Evolutionary conservation across 2,797 vertebrate species (phyloP), one percentile per base, ranked within the genome.

Genomic region (Okamejei kenojei): DNA sequence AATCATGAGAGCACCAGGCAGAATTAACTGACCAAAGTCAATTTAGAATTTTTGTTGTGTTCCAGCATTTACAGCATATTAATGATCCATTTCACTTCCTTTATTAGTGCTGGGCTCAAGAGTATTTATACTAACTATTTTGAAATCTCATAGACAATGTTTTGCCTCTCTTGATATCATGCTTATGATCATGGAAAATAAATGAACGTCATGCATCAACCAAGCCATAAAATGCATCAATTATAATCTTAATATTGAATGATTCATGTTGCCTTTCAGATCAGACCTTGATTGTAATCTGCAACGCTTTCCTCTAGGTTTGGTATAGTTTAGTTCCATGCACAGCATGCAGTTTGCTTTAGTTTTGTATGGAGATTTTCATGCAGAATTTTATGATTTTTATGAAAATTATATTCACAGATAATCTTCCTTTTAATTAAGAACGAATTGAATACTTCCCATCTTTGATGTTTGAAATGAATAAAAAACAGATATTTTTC

Each of bases 11-110:
- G 73, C 90, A 58, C 26, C 90, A 35, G 63, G 73, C 71, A 76
- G 71, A 92, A 92, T 92, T 92, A 92, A 74, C 68, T 92, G 90
- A 92, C 90, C 84, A 74, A 76, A 92, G 68, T 92, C 68, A 92
- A 92, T 74, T 92, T 92, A n/a, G 68, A 76, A 76, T 73, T 58
- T 92, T 15, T n/a, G 45, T 73, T 7, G 90, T 58, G 71, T 29
- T 92, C n/a, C 23, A 91, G 21, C 68, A 74, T 68, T 91, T 54
- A 91, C 38, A 88, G n/a, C 84, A 92, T 76, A 74, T 92, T 54
- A 92, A 92, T 92, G 90, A 92, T 92, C 73, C 90, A 76, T n/a
- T 92, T 23, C 71, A 76, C 26, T 92, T 74, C n/a, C 26, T 54
- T 92, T 73, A 92, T 92, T 73, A 92, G 90, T 71, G 45, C 15